These are phyloP conservation scores for Poeciliopsis gracilis DNA, from an alignment of 2,797 vertebrate genomes.

Conservation along the genomic window DNA sequence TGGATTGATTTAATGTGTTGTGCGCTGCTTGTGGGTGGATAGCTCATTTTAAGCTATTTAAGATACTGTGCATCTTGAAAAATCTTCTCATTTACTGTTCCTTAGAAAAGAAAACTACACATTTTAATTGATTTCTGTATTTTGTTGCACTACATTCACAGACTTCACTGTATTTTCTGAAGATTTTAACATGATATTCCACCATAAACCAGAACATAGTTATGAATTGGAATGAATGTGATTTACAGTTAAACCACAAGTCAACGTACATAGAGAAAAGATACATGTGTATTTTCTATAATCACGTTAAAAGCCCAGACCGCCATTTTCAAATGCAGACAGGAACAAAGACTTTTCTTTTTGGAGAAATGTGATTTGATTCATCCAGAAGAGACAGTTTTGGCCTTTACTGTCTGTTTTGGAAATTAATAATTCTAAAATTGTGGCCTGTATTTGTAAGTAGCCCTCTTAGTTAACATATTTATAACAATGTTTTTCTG, in stretches of 20 bases:
- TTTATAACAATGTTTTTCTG: neutral
- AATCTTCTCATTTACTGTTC: constrained; percentile 26
- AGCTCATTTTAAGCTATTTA: constrained; percentile 46
- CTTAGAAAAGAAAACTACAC: neutral
- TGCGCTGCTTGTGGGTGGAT: constrained; percentile 29
- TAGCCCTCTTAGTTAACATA: neutral
- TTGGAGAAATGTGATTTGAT: neutral
- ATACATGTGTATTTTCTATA: too few relatives aligned
- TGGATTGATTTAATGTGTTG: constrained; percentile 50
- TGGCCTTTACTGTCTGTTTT: neutral
- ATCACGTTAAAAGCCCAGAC: neutral
- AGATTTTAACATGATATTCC: neutral
- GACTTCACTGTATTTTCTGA: neutral
- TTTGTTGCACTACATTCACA: neutral
- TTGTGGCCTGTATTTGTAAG: neutral
- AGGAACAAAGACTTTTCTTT: neutral
- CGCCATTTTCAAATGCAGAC: neutral
- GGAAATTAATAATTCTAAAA: neutral
- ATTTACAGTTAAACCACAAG: neutral
- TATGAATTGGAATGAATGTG: neutral
- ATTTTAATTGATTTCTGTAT: neutral
- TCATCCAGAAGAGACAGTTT: neutral
- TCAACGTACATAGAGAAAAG: neutral
- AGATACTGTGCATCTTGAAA: constrained; percentile 30
- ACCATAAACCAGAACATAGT: neutral